These are phyloP conservation scores for Ptychochromis oligacanthus DNA, from an alignment of 2,113 vertebrate species.

Conservation along the genomic window DNA sequence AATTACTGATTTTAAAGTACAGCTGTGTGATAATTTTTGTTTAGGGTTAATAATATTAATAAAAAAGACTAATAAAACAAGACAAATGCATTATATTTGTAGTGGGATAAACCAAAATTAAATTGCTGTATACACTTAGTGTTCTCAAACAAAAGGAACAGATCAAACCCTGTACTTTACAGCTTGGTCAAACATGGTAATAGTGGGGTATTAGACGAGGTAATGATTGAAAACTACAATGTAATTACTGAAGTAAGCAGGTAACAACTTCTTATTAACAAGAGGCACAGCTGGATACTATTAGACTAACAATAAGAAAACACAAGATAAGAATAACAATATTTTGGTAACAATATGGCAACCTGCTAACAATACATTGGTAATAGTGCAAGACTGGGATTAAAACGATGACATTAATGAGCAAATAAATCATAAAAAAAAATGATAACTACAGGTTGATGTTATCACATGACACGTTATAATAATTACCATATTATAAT, in stretches of 20 bases:
- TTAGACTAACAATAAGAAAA: not conserved
- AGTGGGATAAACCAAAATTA: not conserved
- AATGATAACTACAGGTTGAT: not conserved
- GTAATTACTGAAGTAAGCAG: not conserved
- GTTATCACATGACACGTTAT: not conserved
- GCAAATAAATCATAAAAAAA: not conserved
- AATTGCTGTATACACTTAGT: not conserved
- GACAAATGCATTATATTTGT: not conserved
- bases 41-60: not conserved
- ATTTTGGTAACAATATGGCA: not conserved
- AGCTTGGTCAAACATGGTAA: not conserved
- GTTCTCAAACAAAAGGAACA: not conserved
- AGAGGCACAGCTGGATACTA: not conserved
- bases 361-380: not conserved
- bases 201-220: not conserved
- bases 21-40: not conserved
- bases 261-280: not conserved
- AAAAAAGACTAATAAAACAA: not conserved
- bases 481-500: no score
- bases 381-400: not conserved
- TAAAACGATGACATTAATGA: not conserved
- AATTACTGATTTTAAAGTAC: not conserved
- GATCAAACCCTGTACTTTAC: not conserved
- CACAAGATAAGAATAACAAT: not conserved
- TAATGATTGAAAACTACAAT: no score